Base-by-base conservation (phyloP, 1,140 invertebrate species). In the Diachasma alloeum region DNA sequence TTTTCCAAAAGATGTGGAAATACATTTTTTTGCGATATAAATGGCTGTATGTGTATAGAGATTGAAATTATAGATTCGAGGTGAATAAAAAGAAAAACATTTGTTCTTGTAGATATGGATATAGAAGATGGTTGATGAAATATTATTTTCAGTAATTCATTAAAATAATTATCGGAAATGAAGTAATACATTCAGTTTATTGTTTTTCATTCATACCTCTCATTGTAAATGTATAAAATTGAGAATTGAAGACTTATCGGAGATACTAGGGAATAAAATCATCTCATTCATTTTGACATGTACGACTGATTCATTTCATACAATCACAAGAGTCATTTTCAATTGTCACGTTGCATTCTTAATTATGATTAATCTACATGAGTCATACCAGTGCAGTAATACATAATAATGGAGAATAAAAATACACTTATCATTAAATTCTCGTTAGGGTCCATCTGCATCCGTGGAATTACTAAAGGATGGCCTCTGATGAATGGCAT, bases 51-150 rank as follows among this genome's bases (percentile, higher is more conserved):
- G 59, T 59, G 53, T 59, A 59, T 63, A 63, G 59, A 26, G 59
- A 63, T 19, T 63, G 59, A 4, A 15, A 63, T 63, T 15, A 63
- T 63, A 63, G 59, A 63, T 11, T 63, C 26, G 48, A 53, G 17
- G 9, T 4, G 11, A 31, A 63, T n/a, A 59, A 59, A 59, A 59
- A 22, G n/a, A 59, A 11, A 26, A 63, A 8, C 11, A 13, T 63
- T 63, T 63, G 22, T 63, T 63, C 59, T 63, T 63, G 59, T 63
- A 63, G 59, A 63, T 63, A 63, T 63, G 59, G 59, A 63, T 31
- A 63, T 63, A 63, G 59, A 22, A 31, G 24, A 31, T 63, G 59
- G 24, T 63, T 63, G 59, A 63, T 63, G 11, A 31, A 26, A 63
- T 63, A 19, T 63, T 63, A 63, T 63, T 63, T 63, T 63, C 59